phyloP scores from a whole-genome alignment of 2,888 invertebrate species.

The Cosmia pyralina region DNA sequence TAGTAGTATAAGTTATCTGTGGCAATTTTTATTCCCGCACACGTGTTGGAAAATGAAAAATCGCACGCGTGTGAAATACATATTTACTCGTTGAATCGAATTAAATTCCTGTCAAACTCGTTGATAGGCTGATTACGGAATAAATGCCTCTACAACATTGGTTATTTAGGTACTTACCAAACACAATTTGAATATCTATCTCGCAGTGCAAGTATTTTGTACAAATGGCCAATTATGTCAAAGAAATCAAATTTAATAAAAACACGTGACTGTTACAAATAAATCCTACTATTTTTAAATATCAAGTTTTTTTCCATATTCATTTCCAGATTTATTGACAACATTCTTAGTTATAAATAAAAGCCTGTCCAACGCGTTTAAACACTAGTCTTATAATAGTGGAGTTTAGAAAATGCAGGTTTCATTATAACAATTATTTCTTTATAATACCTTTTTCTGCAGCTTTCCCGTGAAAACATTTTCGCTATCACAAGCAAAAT shows the following conservation, averaged over 20 bases:
- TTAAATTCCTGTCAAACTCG: not conserved
- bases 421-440: not conserved
- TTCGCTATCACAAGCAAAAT: not conserved
- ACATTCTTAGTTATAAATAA: not conserved
- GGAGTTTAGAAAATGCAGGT: not conserved
- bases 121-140: no score
- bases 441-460: not conserved
- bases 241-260: constrained; percentile 12
- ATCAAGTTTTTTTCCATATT: not conserved
- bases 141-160: not conserved
- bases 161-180: not conserved
- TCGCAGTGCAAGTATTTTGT: not conserved
- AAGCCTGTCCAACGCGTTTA: constrained; percentile 6
- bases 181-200: not conserved
- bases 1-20: no score
- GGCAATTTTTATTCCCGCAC: no score
- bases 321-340: not conserved
- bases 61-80: no score
- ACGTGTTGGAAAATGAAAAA: no score
- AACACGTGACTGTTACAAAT: not conserved
- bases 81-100: not conserved
- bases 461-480: not conserved
- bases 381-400: not conserved
- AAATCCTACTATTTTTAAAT: constrained; percentile 7
- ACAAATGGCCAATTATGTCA: not conserved